Evolutionary conservation across 1,140 invertebrate species (phyloP).

Genomic region (Bilobella aurantiaca): DNA sequence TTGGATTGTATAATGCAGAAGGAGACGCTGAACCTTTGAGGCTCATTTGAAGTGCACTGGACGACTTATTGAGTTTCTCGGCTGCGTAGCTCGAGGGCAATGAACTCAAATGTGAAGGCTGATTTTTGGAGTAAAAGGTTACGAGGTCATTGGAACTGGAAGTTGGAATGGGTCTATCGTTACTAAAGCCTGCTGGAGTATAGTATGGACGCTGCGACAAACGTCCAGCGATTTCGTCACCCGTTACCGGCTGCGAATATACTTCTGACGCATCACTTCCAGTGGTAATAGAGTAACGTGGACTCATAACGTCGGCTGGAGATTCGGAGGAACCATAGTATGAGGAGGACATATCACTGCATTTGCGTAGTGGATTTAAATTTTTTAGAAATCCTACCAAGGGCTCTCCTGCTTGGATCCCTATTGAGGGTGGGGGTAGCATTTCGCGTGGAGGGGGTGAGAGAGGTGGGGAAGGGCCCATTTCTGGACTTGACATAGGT

Average conservation of each 20-base stretch:
- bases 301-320: constrained; percentile 21
- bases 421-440: constrained; percentile 20
- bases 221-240: no score
- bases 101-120: no score
- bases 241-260: neutral
- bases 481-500: neutral
- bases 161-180: no score
- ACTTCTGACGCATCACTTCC: neutral
- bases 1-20: no score
- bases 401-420: constrained; percentile 34
- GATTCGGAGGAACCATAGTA: constrained; percentile 46
- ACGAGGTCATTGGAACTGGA: no score
- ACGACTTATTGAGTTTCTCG: neutral
- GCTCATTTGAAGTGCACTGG: neutral
- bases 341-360: constrained; percentile 40
- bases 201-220: no score
- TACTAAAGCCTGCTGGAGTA: no score
- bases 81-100: neutral
- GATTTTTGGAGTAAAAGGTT: no score
- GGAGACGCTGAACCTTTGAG: no score
- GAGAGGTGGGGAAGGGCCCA: neutral
- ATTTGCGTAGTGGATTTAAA: constrained; percentile 37
- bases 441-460: neutral
- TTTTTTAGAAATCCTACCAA: constrained; percentile 30
- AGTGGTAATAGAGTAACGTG: constrained; percentile 22